Conservation (phyloP, 2,797 vertebrate species). For the Hozukius guyotensis region DNA sequence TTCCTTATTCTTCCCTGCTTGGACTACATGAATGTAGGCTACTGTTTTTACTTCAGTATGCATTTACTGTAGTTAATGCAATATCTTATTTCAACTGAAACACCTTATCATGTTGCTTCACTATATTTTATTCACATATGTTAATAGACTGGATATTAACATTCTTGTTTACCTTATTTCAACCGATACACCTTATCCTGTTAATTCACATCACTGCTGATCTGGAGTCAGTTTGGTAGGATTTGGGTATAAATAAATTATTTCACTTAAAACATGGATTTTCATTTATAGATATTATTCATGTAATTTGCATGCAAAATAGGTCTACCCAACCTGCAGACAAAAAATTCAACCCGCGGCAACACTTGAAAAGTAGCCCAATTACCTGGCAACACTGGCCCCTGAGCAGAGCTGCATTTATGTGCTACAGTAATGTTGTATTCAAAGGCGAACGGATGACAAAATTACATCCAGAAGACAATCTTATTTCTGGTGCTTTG, state of each 20-base stretch:
- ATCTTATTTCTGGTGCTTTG: neutral
- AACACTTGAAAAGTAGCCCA: neutral
- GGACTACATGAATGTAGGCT: neutral
- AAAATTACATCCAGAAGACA: neutral
- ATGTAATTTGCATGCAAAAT: neutral
- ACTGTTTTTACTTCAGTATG: neutral
- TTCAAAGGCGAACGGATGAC: neutral
- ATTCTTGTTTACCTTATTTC: neutral
- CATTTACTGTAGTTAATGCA: neutral
- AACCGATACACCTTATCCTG: neutral
- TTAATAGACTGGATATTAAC: neutral
- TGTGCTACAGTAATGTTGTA: neutral
- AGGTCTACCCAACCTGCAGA: neutral
- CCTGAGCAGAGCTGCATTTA: neutral
- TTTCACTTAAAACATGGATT: neutral
- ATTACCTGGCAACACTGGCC: neutral
- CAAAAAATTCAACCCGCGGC: neutral
- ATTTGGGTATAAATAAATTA: neutral
- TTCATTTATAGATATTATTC: neutral
- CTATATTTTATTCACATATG: neutral
- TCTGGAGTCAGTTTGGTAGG: neutral
- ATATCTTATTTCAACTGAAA: neutral
- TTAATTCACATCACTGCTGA: neutral
- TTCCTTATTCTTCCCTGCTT: neutral
- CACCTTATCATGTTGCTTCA: neutral